Percentiles rank a stretch among this genome's conserved stretches.
These are phyloP conservation scores for Acanthiza pusilla DNA, from an alignment of 2,797 vertebrate species.

Conservation along the genomic window DNA sequence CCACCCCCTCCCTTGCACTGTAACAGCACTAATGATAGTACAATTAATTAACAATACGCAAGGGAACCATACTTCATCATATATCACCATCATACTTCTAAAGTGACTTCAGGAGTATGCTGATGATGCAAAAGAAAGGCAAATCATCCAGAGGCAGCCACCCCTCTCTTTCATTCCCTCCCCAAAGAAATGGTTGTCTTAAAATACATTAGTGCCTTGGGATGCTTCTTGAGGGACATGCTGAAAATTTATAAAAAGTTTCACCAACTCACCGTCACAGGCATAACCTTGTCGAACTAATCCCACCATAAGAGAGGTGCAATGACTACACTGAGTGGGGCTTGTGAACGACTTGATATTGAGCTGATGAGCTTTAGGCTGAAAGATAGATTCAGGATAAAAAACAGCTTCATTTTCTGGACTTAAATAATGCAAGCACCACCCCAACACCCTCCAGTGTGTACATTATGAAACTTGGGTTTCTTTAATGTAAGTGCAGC, in stretches of 20 bases:
- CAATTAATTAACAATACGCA: not conserved
- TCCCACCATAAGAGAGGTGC: slow-evolving; percentile 96
- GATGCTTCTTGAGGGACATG: not conserved
- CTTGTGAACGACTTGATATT: slow-evolving; percentile 93
- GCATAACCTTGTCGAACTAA: slow-evolving; percentile 92
- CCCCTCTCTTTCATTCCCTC: not conserved
- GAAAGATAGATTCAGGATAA: slow-evolving; percentile 44
- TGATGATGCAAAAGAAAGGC: not conserved
- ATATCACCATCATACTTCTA: not conserved
- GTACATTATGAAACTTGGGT: not conserved
- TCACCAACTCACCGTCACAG: slow-evolving; percentile 86
- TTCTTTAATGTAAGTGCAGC: not conserved
- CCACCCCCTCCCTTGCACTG: rapidly evolving
- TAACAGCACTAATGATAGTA: not conserved
- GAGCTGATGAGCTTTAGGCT: slow-evolving; percentile 96
- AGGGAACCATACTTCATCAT: not conserved
- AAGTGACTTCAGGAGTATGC: not conserved
- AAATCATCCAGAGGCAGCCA: not conserved
- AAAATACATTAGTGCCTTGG: not conserved
- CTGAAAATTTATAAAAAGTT: not conserved
- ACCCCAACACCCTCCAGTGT: not conserved
- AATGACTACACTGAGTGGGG: slow-evolving; percentile 94
- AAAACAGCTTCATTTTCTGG: not conserved
- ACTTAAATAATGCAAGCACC: not conserved
- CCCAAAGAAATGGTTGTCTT: not conserved